Percentiles rank a stretch among this genome's conserved stretches.
Evolutionary conservation across 2,888 invertebrate genomes (phyloP).

Genomic region (Tipula confusa): DNA sequence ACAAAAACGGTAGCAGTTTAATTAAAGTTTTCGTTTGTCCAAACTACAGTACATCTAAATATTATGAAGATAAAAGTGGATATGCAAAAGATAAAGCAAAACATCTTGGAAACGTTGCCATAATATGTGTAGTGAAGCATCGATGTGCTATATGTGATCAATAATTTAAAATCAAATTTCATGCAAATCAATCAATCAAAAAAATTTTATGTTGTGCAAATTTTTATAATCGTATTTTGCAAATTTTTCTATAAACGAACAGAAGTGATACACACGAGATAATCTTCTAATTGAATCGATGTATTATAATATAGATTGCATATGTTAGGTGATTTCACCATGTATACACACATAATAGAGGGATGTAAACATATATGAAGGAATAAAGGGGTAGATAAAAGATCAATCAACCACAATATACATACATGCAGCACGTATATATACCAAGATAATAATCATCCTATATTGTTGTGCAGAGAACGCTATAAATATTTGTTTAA

Average conservation of each 20-base stretch:
- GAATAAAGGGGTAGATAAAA: not conserved
- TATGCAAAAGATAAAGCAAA: not conserved
- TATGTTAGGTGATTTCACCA: not conserved
- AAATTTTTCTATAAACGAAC: not conserved
- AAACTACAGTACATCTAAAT: not conserved
- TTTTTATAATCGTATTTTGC: not conserved
- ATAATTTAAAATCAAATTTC: not conserved
- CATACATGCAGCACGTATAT: not conserved
- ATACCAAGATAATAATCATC: not conserved
- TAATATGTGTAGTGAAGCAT: not conserved
- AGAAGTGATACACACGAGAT: not conserved
- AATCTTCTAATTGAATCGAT: slow-evolving; percentile 12
- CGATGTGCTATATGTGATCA: not conserved
- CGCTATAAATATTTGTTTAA: not conserved
- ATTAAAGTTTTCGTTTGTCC: not conserved
- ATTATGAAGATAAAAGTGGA: not conserved
- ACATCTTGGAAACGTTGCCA: not conserved
- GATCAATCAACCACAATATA: not conserved
- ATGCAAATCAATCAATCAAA: not conserved
- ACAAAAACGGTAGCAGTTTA: not conserved
- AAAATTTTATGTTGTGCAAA: not conserved
- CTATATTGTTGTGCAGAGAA: not conserved
- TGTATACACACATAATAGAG: no score
- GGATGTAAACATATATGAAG: not conserved
- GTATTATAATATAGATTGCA: not conserved